Base-by-base conservation (phyloP, 2,888 invertebrate species). In the Omphaloscelis lunosa region DNA sequence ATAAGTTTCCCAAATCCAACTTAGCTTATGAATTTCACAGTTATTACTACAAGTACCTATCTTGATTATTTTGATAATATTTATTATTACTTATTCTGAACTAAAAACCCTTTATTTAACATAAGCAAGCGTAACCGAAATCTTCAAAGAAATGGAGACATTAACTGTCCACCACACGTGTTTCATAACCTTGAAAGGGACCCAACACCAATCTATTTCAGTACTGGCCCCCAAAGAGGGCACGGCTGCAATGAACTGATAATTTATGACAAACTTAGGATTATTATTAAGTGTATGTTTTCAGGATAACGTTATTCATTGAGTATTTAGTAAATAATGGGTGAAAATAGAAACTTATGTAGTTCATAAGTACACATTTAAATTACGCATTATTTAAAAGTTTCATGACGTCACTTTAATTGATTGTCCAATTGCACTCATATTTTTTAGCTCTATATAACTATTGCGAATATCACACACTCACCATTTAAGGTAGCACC, bases 171-270 rank as follows among this genome's bases (percentile, higher is more conserved):
- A 86, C 86, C 92, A 92, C 93, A 93, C 92, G 91, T 94, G 94
- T 88, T 82, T 70, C 82, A 45, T 76, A 83, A 80, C 75, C 94
- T 93, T 92, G 92, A 90, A 90, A 90, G 87, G 91, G 90, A 89
- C 87, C 89, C 89, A 79, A 66, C 69, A 72, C 76, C 79, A 79
- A 79, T 91, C 93, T 95, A 95, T 95, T 95, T 95, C 88, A 81
- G 73, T 87, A 83, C 83, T 82, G 69, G 84, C 83, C 86, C 89
- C 86, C 84, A 78, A 84, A 79, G 89, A 85, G 88, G 86, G 82
- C 82, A 77, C 82, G 77, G 83, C 70, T 83, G 67, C 69, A 85
- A 81, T 91, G 89, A 86, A 88, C 81, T 69, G 12, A 85, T 89
- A 88, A 92, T 92, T 91, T 92, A 92, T 88, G 83, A 76, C 77